Base-by-base conservation (phyloP, 1,140 invertebrate genomes). In the Papilio polytes region DNA sequence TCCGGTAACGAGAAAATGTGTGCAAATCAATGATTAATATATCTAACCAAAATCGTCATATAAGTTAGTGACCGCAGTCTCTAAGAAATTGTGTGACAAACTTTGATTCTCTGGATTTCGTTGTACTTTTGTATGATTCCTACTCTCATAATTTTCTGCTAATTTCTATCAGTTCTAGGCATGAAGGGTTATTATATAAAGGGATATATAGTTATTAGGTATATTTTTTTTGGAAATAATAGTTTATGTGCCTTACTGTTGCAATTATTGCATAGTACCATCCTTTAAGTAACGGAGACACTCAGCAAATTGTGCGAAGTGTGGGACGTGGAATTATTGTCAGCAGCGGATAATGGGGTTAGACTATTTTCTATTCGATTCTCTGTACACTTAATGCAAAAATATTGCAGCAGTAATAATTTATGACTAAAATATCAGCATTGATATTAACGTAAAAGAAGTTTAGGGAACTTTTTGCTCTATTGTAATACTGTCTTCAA, bases 311-410 rank as follows among this genome's bases (percentile, higher is more conserved):
- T 78, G 77, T 78, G 56, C 56, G 41, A 78, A 36, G 77, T 78
- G 77, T 78, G 77, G 77, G 77, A 78, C 56, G 77, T 36, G 77
- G 56, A 66, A 78, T 78, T 78, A 78, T 78, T 78, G 77, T 78
- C 56, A 78, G 51, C 76, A 78, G 77, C 56, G 56, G 77, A 78
- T 78, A 78, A 66, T 78, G 56, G 56, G 56, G 77, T 22, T 44
- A 78, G 31, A 66, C 22, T 63, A 78, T 63, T 78, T 78, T 78
- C 77, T 78, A 70, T 70, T 70, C 63, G 63, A 70, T 70, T 31
- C 15, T 70, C 13, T 31, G 22, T 18, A 70, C 63, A 70, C 63
- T 70, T 20, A 20, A n/a, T 70, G 13, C 63, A 36, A 70, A 31
- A 70, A 41, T 4, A 18, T 36, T 36, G 12, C 3, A 13, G 15